Base-by-base conservation (phyloP, 2,888 invertebrate species). In the Tineola bisselliella region DNA sequence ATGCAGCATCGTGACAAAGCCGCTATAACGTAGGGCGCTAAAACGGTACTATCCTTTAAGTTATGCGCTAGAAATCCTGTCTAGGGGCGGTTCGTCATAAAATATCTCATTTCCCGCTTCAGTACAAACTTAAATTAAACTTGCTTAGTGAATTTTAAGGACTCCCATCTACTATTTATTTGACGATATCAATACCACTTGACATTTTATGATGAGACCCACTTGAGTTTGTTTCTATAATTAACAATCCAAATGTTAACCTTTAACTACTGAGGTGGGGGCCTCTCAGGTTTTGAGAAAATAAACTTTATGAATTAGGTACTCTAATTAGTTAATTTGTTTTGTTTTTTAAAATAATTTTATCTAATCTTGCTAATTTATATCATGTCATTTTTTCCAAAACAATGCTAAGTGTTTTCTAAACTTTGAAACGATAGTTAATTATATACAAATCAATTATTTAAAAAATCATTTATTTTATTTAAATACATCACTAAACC, bases 121-220 rank as follows among this genome's bases (percentile, higher is more conserved):
- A 58, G 54, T 54, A 63, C 62, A 62, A 62, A 38, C 60, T 58
- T 58, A 44, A 63, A 63, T 62, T 62, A 61, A 61, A 62, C 61
- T 64, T 57, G 62, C 63, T 62, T 63, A 61, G 61, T 62, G 64
- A 63, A 62, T 63, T 63, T 64, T 63, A 64, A 31, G 30, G 54
- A 18, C n/a, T 54, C 12, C 54, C 25, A 12, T 15, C 15, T 15
- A 18, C 48, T 48, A 48, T 13, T 17, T 48, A 15, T 18, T 61
- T 62, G 19, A 54, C 63, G 61, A 63, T 63, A 61, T 61, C 58
- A 19, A 60, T 11, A 52, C 10, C 38, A 38, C 38, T 38, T 10
- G 11, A 31, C 48, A 33, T 15, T 38, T 31, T 25, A 25, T 18
- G 44, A 19, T 54, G 33, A 38, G 19, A 54, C 44, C 60, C 38